Percentiles rank a stretch among this genome's conserved stretches.
Conservation (phyloP, 1,140 invertebrate species). For the Phthorimaea operculella region DNA sequence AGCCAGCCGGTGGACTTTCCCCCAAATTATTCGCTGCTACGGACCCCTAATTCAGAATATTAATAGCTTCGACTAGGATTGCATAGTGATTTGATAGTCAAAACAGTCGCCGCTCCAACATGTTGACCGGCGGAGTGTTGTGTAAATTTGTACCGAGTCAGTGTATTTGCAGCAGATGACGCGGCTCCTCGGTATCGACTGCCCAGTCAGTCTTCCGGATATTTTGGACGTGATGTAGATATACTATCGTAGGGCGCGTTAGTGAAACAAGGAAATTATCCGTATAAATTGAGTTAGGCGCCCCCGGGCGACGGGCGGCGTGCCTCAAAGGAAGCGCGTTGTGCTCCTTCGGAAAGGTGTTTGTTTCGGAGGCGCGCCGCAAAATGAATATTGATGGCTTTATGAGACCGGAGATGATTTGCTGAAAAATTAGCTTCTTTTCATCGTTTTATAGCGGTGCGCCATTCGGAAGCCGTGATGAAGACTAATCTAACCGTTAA, state of each 20-base stretch:
- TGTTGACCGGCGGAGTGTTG: background rate
- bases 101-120: conserved; percentile 16
- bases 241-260: conserved; percentile 22
- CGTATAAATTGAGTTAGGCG: conserved; percentile 62
- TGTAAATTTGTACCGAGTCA: too few species aligned
- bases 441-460: conserved; percentile 58
- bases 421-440: conserved; percentile 65
- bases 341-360: conserved; percentile 55
- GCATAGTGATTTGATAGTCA: conserved; percentile 23
- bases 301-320: conserved; percentile 27
- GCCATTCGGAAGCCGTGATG: conserved; percentile 42
- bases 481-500: conserved; percentile 64
- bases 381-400: conserved; percentile 68
- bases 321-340: conserved; percentile 53
- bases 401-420: conserved; percentile 62
- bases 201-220: background rate
- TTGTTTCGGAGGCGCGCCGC: conserved; percentile 61
- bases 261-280: conserved; percentile 61
- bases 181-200: background rate
- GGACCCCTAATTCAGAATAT: conserved; percentile 25
- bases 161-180: too few species aligned
- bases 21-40: conserved; percentile 39
- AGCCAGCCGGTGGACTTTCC: conserved; percentile 25
- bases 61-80: conserved; percentile 22
- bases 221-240: background rate